phyloP scores from a whole-genome alignment of 2,797 vertebrate genomes.

The Girardinus metallicus region DNA sequence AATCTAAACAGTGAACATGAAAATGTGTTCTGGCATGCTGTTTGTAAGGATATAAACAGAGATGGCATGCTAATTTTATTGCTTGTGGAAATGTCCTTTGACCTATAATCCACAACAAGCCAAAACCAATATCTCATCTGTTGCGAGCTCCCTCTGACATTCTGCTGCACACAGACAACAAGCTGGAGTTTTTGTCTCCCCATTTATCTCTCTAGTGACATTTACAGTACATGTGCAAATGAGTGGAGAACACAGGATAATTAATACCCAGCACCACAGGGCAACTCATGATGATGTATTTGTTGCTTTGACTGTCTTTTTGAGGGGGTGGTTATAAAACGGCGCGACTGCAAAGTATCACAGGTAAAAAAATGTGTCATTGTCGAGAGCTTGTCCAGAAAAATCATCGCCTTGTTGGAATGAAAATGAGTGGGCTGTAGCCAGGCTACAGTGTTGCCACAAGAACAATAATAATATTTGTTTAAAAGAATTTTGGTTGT shows the following conservation, averaged over 20 bases:
- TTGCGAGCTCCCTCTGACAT: conserved; percentile 75
- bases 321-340: conserved; percentile 46
- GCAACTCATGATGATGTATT: conserved; percentile 76
- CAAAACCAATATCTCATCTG: conserved; percentile 81
- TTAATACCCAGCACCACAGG: conserved; percentile 73
- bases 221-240: conserved; percentile 81
- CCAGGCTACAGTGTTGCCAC: not conserved
- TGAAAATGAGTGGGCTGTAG: conserved; percentile 1
- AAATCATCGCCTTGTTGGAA: conserved; percentile 5
- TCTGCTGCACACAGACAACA: conserved; percentile 71
- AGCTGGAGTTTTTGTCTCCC: conserved; percentile 74
- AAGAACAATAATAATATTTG: conserved; percentile 1
- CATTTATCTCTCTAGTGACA: conserved; percentile 79
- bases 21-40: conserved; percentile 41
- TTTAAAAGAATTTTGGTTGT: not conserved
- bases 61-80: conserved; percentile 63
- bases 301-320: conserved; percentile 64
- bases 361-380: conserved; percentile 40
- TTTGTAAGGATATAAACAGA: conserved; percentile 61
- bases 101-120: conserved; percentile 63
- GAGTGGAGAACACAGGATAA: conserved; percentile 74
- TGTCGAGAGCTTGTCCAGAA: conserved; percentile 21
- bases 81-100: conserved; percentile 58
- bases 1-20: conserved; percentile 31
- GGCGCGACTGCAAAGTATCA: conserved; percentile 36